Base-by-base conservation (phyloP, 2,888 invertebrate genomes). In the Cenopis cana region DNA sequence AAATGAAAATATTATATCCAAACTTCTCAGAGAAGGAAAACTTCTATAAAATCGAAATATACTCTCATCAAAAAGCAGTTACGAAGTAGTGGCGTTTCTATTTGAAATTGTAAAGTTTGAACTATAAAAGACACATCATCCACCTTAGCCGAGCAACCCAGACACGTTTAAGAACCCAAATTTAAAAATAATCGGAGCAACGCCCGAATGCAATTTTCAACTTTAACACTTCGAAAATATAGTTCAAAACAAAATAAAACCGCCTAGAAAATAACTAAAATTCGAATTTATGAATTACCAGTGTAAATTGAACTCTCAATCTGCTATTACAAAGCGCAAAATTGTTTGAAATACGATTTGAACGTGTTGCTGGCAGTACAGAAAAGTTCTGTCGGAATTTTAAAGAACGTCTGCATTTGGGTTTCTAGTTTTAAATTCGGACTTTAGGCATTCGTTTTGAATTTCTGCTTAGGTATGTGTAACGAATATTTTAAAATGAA, bases 141-240 rank as follows among this genome's bases (percentile, higher is more conserved):
- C 67, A 36, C 62, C 60, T 41, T 54, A 60, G 41, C 36, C 17
- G 20, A 36, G 57, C 38, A 52, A 68, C 60, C 52, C 52, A 33
- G 61, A 68, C 68, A 68, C 68, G 61, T 55, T 68, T 55, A 61
- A 61, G 55, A 61, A 68, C 68, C 60, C 68, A 61, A 68, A 68
- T 68, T 61, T 60, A 55, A 68, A 68, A 68, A 68, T 54, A 68
- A 61, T 68, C 55, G 29, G 20, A 68, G 17, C 41, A 41, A 4
- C 46, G n/a, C 5, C 41, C 12, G n/a, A 54, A 17, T 61, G 0
- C 61, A 46, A 55, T 68, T 41, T n/a, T n/a, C 8, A 46, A 68
- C 60, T 46, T 55, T 61, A 61, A 12, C 9, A 41, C 24, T 36
- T 20, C 29, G 6, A 55, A 18, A 17, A 52, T 61, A 55, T n/a